Conservation (phyloP, 2,113 vertebrate genomes). For the Chaetura pelagica region DNA sequence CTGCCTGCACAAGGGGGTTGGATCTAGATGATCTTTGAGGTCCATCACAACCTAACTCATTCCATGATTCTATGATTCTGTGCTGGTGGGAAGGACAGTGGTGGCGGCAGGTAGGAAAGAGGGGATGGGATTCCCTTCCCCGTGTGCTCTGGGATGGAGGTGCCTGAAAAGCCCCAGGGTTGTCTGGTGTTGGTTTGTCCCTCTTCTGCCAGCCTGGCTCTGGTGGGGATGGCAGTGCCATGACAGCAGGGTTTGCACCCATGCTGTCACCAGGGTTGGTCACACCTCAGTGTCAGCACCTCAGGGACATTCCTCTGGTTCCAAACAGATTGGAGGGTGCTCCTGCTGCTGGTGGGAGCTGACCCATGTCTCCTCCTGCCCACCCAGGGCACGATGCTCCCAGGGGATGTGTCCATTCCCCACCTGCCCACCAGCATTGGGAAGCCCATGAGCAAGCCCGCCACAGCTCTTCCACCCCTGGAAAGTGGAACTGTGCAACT, state of each 20-base stretch:
- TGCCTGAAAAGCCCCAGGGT: background rate
- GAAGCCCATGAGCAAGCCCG: background rate
- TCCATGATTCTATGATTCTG: too few species aligned
- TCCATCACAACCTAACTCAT: too few species aligned
- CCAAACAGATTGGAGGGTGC: background rate
- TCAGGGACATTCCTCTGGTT: background rate
- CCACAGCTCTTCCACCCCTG: background rate
- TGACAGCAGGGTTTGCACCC: too few species aligned
- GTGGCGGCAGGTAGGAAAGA: background rate
- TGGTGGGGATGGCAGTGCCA: background rate
- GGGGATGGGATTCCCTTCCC: background rate
- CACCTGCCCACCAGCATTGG: background rate
- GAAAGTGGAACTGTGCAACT: background rate
- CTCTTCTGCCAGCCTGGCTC: background rate
- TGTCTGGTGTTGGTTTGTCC: rapidly evolving
- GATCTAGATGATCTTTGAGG: too few species aligned
- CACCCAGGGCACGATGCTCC: rapidly evolving
- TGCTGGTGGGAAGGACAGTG: too few species aligned
- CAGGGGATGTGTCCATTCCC: too few species aligned
- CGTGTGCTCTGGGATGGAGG: background rate
- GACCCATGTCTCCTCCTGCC: background rate
- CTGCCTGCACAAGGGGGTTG: too few species aligned
- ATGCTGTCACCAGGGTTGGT: background rate
- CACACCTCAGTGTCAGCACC: background rate
- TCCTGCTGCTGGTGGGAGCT: background rate